Evolutionary conservation across 1,140 invertebrate genomes (phyloP).

Genomic region (Neuroterus valhalla): DNA sequence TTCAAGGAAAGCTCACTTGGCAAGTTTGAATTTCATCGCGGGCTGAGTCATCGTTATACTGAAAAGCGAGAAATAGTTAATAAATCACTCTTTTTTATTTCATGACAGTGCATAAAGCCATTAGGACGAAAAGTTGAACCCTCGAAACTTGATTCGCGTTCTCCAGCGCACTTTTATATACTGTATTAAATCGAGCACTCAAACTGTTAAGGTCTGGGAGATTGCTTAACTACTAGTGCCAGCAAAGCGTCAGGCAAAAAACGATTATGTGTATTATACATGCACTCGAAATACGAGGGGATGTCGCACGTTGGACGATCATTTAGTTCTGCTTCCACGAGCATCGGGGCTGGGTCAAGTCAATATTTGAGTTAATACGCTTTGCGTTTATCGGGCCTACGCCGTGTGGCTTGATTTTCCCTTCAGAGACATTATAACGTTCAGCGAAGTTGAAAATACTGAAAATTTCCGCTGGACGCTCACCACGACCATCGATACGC

Average conservation of each 20-base stretch:
- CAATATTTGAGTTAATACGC: constrained; percentile 59
- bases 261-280: constrained; percentile 30
- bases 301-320: constrained; percentile 51
- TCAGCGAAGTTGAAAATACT: constrained; percentile 48
- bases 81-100: constrained; percentile 19
- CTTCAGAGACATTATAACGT: constrained; percentile 54
- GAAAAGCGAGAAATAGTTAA: constrained; percentile 6
- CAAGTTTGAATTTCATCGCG: background rate
- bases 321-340: constrained; percentile 53
- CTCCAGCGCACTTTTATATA: constrained; percentile 12
- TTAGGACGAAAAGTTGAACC: background rate
- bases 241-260: background rate
- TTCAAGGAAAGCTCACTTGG: too few species aligned
- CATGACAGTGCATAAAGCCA: constrained; percentile 3
- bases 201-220: constrained; percentile 17
- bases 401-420: constrained; percentile 36
- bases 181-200: background rate
- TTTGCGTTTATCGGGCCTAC: constrained; percentile 50
- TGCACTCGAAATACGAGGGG: constrained; percentile 44
- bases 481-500: constrained; percentile 31
- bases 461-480: constrained; percentile 57
- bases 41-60: constrained; percentile 19
- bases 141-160: constrained; percentile 21
- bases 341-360: constrained; percentile 53
- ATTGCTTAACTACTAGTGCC: constrained; percentile 14